Percentiles rank a stretch among this genome's conserved stretches.
Conservation (phyloP, 2,797 vertebrate species). For the Micropoecilia bifurca region DNA sequence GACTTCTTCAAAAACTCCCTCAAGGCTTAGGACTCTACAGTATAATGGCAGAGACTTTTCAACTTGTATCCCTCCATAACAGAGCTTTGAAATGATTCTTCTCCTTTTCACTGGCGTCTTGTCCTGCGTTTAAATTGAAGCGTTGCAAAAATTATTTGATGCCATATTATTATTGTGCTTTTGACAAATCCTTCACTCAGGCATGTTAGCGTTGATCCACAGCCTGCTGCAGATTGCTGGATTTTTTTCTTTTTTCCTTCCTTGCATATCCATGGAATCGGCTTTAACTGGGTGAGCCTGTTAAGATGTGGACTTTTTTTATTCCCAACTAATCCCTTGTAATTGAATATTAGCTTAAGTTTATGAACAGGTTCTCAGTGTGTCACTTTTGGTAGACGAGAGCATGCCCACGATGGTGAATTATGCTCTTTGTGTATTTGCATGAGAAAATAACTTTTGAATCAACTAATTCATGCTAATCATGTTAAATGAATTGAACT, state of each 20-base stretch:
- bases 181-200: constrained; percentile 59
- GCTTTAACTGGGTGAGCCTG: constrained; percentile 72
- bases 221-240: constrained; percentile 30
- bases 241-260: background rate
- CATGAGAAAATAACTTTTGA: constrained; percentile 70
- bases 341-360: constrained; percentile 82
- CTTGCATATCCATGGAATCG: constrained; percentile 68
- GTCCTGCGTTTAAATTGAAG: constrained; percentile 50
- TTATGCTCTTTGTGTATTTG: constrained; percentile 43
- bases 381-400: constrained; percentile 46
- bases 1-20: constrained; percentile 72
- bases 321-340: constrained; percentile 67
- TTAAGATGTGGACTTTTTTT: constrained; percentile 69
- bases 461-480: constrained; percentile 67
- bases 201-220: constrained; percentile 58
- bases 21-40: constrained; percentile 65
- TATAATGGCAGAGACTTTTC: constrained; percentile 67
- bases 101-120: constrained; percentile 38
- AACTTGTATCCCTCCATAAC: constrained; percentile 61
- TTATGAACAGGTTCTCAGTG: constrained; percentile 66
- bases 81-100: constrained; percentile 52
- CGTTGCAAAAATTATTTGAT: constrained; percentile 50
- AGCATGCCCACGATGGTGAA: constrained; percentile 39
- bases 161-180: constrained; percentile 60
- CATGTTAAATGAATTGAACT: constrained; percentile 76